A percentile compares a stretch with the other conserved stretches of the same genome.
These are phyloP conservation scores for Epinotia demarniana DNA, from an alignment of 2,888 invertebrate genomes.

Conservation along the genomic window DNA sequence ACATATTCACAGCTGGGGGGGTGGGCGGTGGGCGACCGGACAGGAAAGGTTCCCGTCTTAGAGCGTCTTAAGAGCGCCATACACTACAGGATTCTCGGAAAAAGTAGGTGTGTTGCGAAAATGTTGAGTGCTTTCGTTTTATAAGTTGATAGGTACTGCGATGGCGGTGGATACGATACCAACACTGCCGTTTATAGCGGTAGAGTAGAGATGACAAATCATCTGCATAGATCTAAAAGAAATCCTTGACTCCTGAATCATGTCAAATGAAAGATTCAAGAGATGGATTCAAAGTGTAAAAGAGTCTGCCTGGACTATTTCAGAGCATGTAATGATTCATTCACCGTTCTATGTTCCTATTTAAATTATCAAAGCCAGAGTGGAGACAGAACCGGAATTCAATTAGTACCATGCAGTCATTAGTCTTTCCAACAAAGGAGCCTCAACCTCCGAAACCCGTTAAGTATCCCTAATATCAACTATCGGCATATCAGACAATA, in stretches of 20 bases:
- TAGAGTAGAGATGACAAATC: neutral
- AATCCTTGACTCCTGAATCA: neutral
- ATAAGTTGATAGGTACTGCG: slow-evolving; percentile 26
- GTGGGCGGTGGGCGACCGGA: slow-evolving; percentile 49
- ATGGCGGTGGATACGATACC: slow-evolving; percentile 3
- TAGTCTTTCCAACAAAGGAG: slow-evolving; percentile 34
- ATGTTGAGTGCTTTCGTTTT: slow-evolving; percentile 30
- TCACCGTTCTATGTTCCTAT: neutral
- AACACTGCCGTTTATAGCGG: neutral
- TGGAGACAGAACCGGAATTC: slow-evolving; percentile 21
- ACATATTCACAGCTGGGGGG: slow-evolving; percentile 60
- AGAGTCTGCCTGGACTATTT: neutral
- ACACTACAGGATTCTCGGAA: slow-evolving; percentile 45
- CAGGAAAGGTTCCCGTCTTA: slow-evolving; percentile 48
- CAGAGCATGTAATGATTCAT: neutral
- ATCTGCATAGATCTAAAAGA: neutral
- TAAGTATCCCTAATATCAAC: slow-evolving; percentile 52
- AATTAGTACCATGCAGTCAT: slow-evolving; percentile 31
- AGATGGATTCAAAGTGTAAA: neutral
- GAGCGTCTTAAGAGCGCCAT: slow-evolving; percentile 60
- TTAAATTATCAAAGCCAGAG: slow-evolving; percentile 15
- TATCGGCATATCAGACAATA: slow-evolving; percentile 65
- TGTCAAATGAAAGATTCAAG: neutral
- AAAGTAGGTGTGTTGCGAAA: slow-evolving; percentile 30
- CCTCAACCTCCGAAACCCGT: slow-evolving; percentile 51